Conservation (phyloP, 2,888 invertebrate genomes). For the Thereva unica region DNA sequence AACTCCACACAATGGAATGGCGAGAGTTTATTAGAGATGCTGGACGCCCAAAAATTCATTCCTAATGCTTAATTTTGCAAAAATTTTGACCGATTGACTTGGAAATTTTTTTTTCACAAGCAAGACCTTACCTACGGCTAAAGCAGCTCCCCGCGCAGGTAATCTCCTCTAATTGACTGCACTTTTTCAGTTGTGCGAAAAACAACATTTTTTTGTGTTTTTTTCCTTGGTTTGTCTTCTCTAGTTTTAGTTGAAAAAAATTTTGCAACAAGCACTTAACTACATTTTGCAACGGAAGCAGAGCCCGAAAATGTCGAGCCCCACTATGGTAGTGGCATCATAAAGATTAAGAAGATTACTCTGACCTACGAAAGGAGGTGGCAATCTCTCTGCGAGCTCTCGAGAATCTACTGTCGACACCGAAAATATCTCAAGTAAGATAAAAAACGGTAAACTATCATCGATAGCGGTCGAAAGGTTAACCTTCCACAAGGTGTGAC, state of each 20-base stretch:
- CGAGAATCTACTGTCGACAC: no score
- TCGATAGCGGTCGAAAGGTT: constrained; percentile 13
- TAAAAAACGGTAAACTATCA: neutral
- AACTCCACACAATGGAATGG: no score
- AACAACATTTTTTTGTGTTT: no score
- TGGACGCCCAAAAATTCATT: no score
- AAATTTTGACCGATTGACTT: neutral
- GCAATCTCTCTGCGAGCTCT: no score
- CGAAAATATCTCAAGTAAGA: no score
- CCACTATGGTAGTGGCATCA: neutral
- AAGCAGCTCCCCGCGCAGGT: constrained; percentile 2
- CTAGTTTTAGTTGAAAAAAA: constrained; percentile 11
- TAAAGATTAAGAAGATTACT: neutral
- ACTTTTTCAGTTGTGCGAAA: neutral
- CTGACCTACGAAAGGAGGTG: no score
- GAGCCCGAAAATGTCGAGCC: constrained; percentile 19
- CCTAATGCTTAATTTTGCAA: no score
- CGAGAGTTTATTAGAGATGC: no score
- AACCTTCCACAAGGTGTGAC: constrained; percentile 16
- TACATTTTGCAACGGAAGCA: constrained; percentile 25
- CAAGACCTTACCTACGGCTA: constrained; percentile 7
- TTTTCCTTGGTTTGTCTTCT: neutral
- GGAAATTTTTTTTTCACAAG: neutral
- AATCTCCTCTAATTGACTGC: constrained; percentile 26
- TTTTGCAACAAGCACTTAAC: constrained; percentile 13